phyloP scores from a whole-genome alignment of 2,113 vertebrate species.

The Uria lomvia region DNA sequence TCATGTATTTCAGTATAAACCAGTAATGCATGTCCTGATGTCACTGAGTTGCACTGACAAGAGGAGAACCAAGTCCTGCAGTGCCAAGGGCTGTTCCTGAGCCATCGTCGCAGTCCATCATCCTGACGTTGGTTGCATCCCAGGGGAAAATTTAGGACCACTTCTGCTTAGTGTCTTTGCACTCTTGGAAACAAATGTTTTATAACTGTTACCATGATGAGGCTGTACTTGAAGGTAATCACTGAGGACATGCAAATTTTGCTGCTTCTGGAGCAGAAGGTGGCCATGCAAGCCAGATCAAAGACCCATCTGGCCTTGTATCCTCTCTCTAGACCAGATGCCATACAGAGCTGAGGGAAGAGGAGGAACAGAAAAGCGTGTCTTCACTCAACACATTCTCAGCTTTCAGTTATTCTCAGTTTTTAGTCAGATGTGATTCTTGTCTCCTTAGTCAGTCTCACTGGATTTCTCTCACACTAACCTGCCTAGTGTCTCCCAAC shows the following conservation, averaged over 20 bases:
- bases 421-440: background rate
- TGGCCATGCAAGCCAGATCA: background rate
- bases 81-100: background rate
- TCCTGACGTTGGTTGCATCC: background rate
- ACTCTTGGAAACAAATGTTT: background rate
- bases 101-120: fast-evolving
- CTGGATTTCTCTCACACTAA: background rate
- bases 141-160: background rate
- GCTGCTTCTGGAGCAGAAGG: background rate
- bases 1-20: background rate
- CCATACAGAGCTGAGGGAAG: background rate
- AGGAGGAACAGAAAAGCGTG: background rate
- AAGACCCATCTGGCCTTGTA: background rate
- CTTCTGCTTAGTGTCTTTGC: background rate
- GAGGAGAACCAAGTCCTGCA: background rate
- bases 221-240: background rate
- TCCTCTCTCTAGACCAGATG: background rate
- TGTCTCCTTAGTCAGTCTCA: background rate
- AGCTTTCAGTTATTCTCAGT: background rate
- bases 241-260: background rate
- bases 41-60: background rate
- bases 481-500: background rate
- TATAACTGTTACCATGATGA: background rate
- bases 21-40: background rate
- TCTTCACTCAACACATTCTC: background rate